Percentiles rank a stretch among this genome's conserved stretches.
Evolutionary conservation across 2,797 vertebrate species (phyloP).

Genomic region (Prunella strophiata): DNA sequence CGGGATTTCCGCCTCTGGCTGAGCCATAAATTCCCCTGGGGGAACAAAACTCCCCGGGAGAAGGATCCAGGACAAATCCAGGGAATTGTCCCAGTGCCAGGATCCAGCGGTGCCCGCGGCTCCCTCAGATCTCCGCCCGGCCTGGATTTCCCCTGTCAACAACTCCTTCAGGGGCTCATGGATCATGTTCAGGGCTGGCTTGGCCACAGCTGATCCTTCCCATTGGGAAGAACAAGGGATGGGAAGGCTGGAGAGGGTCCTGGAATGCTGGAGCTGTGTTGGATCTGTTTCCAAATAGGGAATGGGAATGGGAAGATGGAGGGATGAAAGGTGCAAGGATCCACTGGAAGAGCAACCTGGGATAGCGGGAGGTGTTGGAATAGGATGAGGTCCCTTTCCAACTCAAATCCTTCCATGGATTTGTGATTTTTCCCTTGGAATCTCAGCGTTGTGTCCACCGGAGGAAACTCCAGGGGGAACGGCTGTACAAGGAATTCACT

Average conservation of each 20-base stretch:
- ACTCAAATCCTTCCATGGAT: not conserved
- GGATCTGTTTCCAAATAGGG: not conserved
- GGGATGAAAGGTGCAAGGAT: not conserved
- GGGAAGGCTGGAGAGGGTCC: not conserved
- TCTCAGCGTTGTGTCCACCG: accelerated
- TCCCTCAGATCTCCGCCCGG: not conserved
- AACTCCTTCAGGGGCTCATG: not conserved
- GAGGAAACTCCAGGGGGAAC: not conserved
- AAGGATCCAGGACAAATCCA: conserved; percentile 17
- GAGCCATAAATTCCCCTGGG: not conserved
- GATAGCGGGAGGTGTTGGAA: not conserved
- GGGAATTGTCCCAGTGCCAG: not conserved
- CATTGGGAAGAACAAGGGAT: not conserved
- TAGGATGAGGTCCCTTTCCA: not conserved
- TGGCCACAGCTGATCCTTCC: not conserved
- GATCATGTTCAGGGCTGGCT: not conserved
- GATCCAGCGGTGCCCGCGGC: not conserved
- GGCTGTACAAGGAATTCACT: accelerated
- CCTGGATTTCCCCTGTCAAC: conserved; percentile 48
- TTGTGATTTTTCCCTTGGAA: not conserved
- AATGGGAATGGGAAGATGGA: not conserved
- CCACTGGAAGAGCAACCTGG: accelerated
- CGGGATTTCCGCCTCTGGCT: not conserved
- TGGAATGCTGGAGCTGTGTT: accelerated
- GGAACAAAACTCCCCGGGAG: not conserved